Evolutionary conservation across 2,888 invertebrate genomes (phyloP), one percentile per base, ranked within the genome.

Genomic region (Polymixis flavicincta): DNA sequence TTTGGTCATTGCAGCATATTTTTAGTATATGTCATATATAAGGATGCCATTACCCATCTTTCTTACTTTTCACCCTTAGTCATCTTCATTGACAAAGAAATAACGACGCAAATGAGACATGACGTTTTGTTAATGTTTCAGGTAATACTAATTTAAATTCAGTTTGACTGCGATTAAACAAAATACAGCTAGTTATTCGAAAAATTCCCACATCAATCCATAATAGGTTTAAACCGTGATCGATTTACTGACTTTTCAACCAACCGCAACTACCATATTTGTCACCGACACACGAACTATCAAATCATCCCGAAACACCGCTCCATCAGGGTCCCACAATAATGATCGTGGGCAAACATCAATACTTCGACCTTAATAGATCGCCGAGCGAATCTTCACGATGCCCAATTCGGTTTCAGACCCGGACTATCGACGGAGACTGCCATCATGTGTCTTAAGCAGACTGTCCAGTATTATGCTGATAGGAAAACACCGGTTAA

Each of bases 331-430:
- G 71, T 54, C 48, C 66, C 67, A 68, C 69, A 68, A 83, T 86
- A 76, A 83, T 86, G 71, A 86, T 81, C 68, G 78, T 48, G 48
- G 50, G 45, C 78, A 78, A 82, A 85, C 80, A 87, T 85, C 84
- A 85, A 85, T 87, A 82, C 78, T 82, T 80, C 70, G 66, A 54
- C 68, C 67, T 77, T 63, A 80, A 82, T 74, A 84, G 80, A 87
- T 87, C 82, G 78, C 67, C 70, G 22, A 52, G 19, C 72, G 52
- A 70, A n/a, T n/a, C n/a, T n/a, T n/a, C n/a, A n/a, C n/a, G n/a
- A n/a, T n/a, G n/a, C n/a, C n/a, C n/a, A n/a, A n/a, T n/a, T n/a
- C n/a, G n/a, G n/a, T n/a, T n/a, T n/a, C n/a, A n/a, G n/a, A n/a
- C n/a, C n/a, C n/a, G n/a, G n/a, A n/a, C n/a, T n/a, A n/a, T n/a